Base-by-base conservation (phyloP, 2,888 invertebrate species). In the Drosophila testacea region DNA sequence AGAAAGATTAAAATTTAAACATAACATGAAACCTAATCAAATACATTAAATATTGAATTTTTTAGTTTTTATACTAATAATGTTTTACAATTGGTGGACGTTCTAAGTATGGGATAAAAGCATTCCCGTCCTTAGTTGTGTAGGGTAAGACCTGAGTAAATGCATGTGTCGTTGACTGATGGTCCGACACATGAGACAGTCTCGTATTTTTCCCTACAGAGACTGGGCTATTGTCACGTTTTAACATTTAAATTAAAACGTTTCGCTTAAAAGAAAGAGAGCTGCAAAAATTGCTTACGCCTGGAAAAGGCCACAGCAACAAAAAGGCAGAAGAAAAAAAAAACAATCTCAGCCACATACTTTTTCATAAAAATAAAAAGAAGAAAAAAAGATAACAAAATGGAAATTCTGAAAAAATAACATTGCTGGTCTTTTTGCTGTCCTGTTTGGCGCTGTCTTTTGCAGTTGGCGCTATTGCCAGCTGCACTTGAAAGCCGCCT, bases 231-330 rank as follows among this genome's bases (percentile, higher is more conserved):
- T 85, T 84, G 89, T 85, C 88, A 87, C 84, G 80, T 82, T 85
- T 85, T 89, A 87, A 79, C 84, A 89, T 85, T 85, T 85, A 89
- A 85, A 85, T 85, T 85, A 89, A 85, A 85, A 85, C 88, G 85
- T 89, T 85, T 85, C 86, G 83, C 83, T 76, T 68, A 88, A 79
- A 50, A 66, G 87, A 78, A 76, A 75, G 56, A 69, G 60, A 60
- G 70, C 66, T 59, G 73, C 67, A 69, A 68, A 69, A 82, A 76
- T 79, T 87, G 63, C 85, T 85, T 85, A 80, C 70, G 65, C 69
- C 69, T 69, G 36, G 62, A 41, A 65, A 62, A 64, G 68, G 56
- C 60, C 67, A 69, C 57, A 52, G 57, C 39, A 64, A 48, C 57
- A 54, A 36, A 54, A 57, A 36, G 9, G 6, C 38, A 13, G 9